Percentiles rank a stretch among this genome's conserved stretches.
Evolutionary conservation across 2,888 invertebrate genomes (phyloP).

Genomic region (Rhogogaster chlorosoma): DNA sequence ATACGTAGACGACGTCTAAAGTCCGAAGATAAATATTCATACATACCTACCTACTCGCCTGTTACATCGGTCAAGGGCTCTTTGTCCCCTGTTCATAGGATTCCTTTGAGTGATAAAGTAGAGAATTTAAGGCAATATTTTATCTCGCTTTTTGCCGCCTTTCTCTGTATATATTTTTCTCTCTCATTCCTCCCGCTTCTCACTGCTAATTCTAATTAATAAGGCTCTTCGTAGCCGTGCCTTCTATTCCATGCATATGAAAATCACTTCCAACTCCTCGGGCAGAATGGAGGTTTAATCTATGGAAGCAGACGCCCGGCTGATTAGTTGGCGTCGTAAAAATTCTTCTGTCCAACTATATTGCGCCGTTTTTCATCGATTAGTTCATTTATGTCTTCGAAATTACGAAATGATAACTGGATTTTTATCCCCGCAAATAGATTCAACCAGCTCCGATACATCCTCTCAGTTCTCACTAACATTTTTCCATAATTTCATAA

Average conservation of each 20-base stretch:
- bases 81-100: neutral
- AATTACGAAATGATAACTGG: neutral
- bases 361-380: constrained; percentile 29
- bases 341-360: constrained; percentile 29
- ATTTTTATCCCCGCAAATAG: neutral
- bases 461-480: neutral
- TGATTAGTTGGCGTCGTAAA: constrained; percentile 34
- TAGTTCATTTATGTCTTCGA: neutral
- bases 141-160: neutral
- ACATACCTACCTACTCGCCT: neutral
- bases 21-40: constrained; percentile 23
- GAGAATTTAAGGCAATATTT: constrained; percentile 39
- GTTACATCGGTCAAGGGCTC: constrained; percentile 20
- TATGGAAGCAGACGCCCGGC: neutral
- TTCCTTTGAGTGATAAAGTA: constrained; percentile 39
- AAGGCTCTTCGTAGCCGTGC: neutral
- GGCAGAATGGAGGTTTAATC: neutral
- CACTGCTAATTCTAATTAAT: constrained; percentile 45
- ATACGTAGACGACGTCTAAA: neutral
- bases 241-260: constrained; percentile 21
- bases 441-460: neutral
- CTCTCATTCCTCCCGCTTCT: neutral
- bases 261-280: neutral
- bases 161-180: neutral
- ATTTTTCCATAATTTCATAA: neutral